Conservation (phyloP, 2,888 invertebrate genomes). For the Epirrita christyi region DNA sequence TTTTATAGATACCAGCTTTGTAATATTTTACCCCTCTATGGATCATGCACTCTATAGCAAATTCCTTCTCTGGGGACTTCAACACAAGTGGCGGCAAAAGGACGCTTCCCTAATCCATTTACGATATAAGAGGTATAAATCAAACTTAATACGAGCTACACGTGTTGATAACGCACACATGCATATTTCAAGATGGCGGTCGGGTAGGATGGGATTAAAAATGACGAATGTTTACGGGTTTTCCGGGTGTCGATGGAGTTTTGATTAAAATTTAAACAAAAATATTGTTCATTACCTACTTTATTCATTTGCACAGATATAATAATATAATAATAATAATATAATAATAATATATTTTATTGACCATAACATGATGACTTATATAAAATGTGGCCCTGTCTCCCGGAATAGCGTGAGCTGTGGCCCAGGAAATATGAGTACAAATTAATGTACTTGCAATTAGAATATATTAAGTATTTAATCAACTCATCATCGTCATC, state of each 20-base stretch:
- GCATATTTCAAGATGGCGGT: conserved; percentile 50
- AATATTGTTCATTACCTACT: neutral
- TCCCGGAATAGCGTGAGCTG: too few species aligned
- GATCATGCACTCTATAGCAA: conserved; percentile 1
- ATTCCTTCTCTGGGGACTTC: conserved; percentile 44
- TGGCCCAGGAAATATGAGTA: too few species aligned
- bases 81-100: conserved; percentile 45
- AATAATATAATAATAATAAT: too few species aligned
- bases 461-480: too few species aligned
- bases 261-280: too few species aligned
- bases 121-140: conserved; percentile 84
- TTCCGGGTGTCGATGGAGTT: conserved; percentile 31
- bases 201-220: conserved; percentile 55
- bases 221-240: conserved; percentile 56
- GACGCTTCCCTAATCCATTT: conserved; percentile 81
- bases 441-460: too few species aligned
- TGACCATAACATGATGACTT: too few species aligned
- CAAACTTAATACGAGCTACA: conserved; percentile 83
- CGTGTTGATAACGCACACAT: conserved; percentile 75
- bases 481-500: too few species aligned
- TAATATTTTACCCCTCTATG: neutral
- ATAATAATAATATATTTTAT: too few species aligned
- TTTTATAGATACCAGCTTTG: neutral
- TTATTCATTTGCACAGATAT: too few species aligned
- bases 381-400: too few species aligned